phyloP scores from a whole-genome alignment of 2,888 invertebrate genomes.

The Drosophila niveifrons region DNA sequence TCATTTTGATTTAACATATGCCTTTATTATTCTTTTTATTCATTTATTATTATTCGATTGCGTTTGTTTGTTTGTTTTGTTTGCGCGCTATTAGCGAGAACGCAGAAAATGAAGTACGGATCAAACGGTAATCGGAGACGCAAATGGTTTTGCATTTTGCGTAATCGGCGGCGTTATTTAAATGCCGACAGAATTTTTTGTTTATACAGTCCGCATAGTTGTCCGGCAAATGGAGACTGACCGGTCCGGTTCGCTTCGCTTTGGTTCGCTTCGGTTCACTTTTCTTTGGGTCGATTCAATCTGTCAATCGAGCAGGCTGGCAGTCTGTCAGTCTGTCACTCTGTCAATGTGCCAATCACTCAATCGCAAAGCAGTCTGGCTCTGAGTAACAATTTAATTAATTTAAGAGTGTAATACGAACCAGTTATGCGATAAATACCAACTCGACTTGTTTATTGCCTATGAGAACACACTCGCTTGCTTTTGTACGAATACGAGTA shows the following conservation, averaged over 20 bases:
- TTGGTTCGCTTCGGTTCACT: background rate
- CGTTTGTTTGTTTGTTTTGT: constrained; percentile 51
- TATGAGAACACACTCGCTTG: constrained; percentile 19
- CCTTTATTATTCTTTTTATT: constrained; percentile 31
- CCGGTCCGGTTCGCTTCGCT: constrained; percentile 25
- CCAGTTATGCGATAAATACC: constrained; percentile 69
- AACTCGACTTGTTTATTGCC: constrained; percentile 18
- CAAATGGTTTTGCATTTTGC: constrained; percentile 77
- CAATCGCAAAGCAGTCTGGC: constrained; percentile 58
- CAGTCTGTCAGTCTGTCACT: constrained; percentile 30
- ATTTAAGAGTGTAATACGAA: constrained; percentile 74
- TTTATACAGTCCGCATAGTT: constrained; percentile 75
- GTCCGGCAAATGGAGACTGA: constrained; percentile 32
- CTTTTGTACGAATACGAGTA: constrained; percentile 26
- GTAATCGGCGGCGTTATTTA: constrained; percentile 67
- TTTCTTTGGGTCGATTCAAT: constrained; percentile 30
- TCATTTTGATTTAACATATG: constrained; percentile 22
- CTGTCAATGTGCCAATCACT: constrained; percentile 50
- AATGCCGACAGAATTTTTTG: constrained; percentile 60
- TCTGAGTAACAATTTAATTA: constrained; percentile 81
- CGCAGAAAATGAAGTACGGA: constrained; percentile 11
- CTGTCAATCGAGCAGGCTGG: constrained; percentile 35
- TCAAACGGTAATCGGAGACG: constrained; percentile 64
- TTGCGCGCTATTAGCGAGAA: constrained; percentile 54
- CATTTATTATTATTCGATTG: constrained; percentile 29